Percentiles rank a stretch among this genome's conserved stretches.
Evolutionary conservation across 2,797 vertebrate species (phyloP).

Genomic region (Chelmon rostratus): DNA sequence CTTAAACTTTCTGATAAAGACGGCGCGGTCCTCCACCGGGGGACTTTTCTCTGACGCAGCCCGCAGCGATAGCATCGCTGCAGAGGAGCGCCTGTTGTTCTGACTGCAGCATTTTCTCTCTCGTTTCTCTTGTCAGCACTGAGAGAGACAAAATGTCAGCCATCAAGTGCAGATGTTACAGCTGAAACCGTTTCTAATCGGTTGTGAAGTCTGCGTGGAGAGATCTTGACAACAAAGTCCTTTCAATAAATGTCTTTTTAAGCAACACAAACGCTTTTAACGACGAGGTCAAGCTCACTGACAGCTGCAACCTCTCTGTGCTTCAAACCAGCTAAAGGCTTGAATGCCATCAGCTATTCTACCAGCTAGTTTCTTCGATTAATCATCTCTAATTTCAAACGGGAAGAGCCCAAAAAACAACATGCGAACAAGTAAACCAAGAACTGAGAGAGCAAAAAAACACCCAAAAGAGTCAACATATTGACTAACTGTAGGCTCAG

Average conservation of each 20-base stretch:
- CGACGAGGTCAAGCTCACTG: not conserved
- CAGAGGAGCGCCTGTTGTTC: conserved; percentile 42
- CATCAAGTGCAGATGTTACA: conserved; percentile 9
- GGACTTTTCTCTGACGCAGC: conserved; percentile 32
- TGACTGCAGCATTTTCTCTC: conserved; percentile 25
- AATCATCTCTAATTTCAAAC: no score
- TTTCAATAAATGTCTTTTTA: not conserved
- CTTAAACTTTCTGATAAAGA: conserved; percentile 40
- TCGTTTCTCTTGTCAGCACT: not conserved
- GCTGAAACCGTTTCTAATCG: conserved; percentile 3
- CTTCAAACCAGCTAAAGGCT: no score
- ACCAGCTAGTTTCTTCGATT: not conserved
- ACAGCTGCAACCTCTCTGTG: not conserved
- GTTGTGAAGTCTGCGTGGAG: not conserved
- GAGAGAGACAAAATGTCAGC: conserved; percentile 30
- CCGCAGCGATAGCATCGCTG: conserved; percentile 50
- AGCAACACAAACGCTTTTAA: not conserved
- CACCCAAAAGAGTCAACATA: no score
- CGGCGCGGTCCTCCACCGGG: not conserved
- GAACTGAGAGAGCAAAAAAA: no score
- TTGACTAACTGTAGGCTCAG: no score
- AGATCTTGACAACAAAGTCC: not conserved
- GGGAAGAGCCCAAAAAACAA: no score
- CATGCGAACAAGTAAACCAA: no score
- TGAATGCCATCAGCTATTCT: conserved; percentile 1